Percentiles rank a stretch among this genome's conserved stretches.
phyloP scores from a whole-genome alignment of 2,113 vertebrate genomes.

The Thomomys bottae region DNA sequence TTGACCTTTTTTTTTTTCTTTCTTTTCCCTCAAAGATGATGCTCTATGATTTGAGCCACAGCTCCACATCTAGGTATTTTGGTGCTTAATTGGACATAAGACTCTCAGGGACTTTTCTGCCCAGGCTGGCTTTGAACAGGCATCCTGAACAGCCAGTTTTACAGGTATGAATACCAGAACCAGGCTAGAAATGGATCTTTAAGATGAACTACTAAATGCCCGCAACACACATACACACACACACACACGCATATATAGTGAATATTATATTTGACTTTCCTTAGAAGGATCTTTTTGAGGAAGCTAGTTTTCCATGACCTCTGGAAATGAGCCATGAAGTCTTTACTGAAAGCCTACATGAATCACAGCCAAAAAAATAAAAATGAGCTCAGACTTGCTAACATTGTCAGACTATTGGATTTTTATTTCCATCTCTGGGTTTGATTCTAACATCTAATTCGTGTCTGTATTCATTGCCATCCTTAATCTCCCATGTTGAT shows the following conservation, averaged over 20 bases:
- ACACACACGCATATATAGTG: not conserved
- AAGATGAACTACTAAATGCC: not conserved
- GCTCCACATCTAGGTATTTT: no score
- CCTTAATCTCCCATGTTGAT: slow-evolving; percentile 40
- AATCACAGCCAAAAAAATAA: slow-evolving; percentile 45
- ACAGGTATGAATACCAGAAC: no score
- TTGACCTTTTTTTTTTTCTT: no score
- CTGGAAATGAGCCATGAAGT: slow-evolving; percentile 35
- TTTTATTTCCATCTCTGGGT: slow-evolving; percentile 33
- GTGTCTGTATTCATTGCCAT: slow-evolving; percentile 28
- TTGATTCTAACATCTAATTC: slow-evolving; percentile 27
- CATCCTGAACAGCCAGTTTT: no score
- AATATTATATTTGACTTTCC: not conserved
- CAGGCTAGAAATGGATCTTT: not conserved
- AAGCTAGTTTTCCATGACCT: slow-evolving; percentile 17
- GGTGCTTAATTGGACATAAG: no score
- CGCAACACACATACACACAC: no score
- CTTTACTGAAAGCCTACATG: slow-evolving; percentile 30
- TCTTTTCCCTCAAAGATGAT: no score
- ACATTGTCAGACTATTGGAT: not conserved
- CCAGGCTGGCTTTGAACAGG: no score
- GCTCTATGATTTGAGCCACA: no score
- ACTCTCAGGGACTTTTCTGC: no score
- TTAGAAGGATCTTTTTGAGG: slow-evolving; percentile 16
- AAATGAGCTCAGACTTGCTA: slow-evolving; percentile 17